Base-by-base conservation (phyloP, 2,888 invertebrate genomes). In the Psylliodes chrysocephalus region DNA sequence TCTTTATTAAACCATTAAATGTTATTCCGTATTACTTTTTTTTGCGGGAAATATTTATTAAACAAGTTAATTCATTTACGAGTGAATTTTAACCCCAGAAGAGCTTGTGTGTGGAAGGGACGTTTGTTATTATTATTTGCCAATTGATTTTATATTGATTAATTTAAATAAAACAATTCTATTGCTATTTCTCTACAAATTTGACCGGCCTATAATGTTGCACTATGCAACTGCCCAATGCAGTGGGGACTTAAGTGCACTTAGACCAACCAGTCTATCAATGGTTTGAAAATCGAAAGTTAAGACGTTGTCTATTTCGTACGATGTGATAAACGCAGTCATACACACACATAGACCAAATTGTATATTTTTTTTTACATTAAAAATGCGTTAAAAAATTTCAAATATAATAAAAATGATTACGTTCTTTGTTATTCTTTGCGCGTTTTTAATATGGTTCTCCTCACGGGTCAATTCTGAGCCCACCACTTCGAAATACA, bases 271-370 rank as follows among this genome's bases (percentile, higher is more conserved):
- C 46, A 56, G 51, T 60, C 60, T 60, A 71, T 71, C 65, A 63
- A 65, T 66, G 61, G 63, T 64, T 67, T 53, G 68, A 71, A 73
- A 73, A 71, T 49, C 67, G 70, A 72, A 72, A 72, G 72, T 71
- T 65, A 55, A 49, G 62, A 61, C 60, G 44, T 15, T 30, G 60
- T 44, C 51, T 44, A 55, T 6, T 17, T 44, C 15, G 8, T 4
- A 46, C 46, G 10, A 56, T 46, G 46, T 56, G 33, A 56, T 30
- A 49, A 55, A 55, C 28, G 33, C 10, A 52, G 8, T 14, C 33
- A 47, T 44, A 30, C 28, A 42, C 10, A 52, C 12, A 19, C 33
- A 47, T 44, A 30, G 8, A 5, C 6, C 30, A 30, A 6, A n/a
- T n/a, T n/a, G n/a, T n/a, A n/a, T 8, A 30, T 8, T 30, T 30